Conservation (phyloP, 2,797 vertebrate species). For the Pelobates cultripes region DNA sequence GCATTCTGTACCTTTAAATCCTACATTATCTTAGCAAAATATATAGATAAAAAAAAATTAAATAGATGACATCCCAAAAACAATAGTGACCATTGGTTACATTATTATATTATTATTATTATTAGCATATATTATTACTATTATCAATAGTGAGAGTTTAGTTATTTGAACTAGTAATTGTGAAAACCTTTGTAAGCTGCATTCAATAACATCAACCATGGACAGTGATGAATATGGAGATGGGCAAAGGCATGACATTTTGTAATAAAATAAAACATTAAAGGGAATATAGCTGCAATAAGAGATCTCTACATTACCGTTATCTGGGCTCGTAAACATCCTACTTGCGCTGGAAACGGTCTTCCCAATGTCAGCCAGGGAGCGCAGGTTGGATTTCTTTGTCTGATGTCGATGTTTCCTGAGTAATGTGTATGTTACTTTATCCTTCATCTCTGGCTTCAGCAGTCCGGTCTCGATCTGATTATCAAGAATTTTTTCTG, state of each 20-base stretch:
- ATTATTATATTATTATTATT: too few species aligned
- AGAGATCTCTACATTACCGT: conserved; percentile 89
- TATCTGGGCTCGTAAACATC: conserved; percentile 96
- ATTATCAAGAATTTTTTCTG: conserved; percentile 93
- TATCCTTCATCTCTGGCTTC: conserved; percentile 91
- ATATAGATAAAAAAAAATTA: too few species aligned
- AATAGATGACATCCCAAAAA: too few species aligned
- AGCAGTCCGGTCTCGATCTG: conserved; percentile 91
- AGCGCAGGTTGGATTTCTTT: conserved; percentile 97
- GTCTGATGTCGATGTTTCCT: conserved; percentile 96
- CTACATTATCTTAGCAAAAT: too few species aligned
- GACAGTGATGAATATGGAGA: neutral
- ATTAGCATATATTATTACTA: too few species aligned
- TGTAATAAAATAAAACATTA: neutral
- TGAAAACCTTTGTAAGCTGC: too few species aligned
- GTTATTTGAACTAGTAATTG: too few species aligned
- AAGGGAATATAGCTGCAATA: conserved; percentile 73
- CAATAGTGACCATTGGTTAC: too few species aligned
- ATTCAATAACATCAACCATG: too few species aligned
- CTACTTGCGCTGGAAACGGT: conserved; percentile 99
- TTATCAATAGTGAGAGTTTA: too few species aligned
- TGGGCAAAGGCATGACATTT: neutral
- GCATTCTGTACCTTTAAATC: too few species aligned
- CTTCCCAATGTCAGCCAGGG: conserved; percentile 95
- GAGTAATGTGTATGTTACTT: conserved; percentile 93